Evolutionary conservation across 2,888 invertebrate genomes (phyloP).

Genomic region (Anaspis maculata): DNA sequence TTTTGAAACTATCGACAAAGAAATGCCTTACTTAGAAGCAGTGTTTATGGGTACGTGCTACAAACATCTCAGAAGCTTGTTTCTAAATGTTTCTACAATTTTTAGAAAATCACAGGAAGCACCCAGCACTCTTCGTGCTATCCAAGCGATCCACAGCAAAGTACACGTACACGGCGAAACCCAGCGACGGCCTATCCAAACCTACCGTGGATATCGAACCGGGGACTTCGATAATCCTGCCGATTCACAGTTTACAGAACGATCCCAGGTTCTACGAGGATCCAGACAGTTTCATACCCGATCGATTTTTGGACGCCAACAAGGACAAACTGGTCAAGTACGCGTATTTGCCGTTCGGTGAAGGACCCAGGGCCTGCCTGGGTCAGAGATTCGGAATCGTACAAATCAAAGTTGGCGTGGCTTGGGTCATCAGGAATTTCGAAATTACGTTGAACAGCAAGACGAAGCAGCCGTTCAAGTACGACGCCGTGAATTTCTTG

Average conservation of each 20-base stretch:
- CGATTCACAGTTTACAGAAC: conserved; percentile 31
- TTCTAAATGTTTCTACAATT: too few species aligned
- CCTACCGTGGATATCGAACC: conserved; percentile 23
- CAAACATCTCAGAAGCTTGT: too few species aligned
- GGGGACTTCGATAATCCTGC: conserved; percentile 32
- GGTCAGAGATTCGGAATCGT: conserved; percentile 22
- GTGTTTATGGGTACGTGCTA: conserved; percentile 37
- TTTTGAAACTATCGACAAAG: conserved; percentile 37
- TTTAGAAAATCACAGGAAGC: too few species aligned
- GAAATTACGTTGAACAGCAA: conserved; percentile 31
- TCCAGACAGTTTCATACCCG: conserved; percentile 39
- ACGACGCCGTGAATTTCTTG: too few species aligned
- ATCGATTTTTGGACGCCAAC: conserved; percentile 32
- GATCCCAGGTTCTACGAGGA: conserved; percentile 37
- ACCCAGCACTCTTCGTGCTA: too few species aligned
- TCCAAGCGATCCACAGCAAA: conserved; percentile 27
- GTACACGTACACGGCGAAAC: conserved; percentile 20
- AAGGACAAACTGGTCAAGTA: conserved; percentile 25
- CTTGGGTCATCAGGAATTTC: conserved; percentile 31
- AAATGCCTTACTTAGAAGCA: conserved; percentile 43
- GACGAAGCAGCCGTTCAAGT: conserved; percentile 26
- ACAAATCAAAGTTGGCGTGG: conserved; percentile 37
- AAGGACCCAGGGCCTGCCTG: too few species aligned
- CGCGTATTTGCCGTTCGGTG: conserved; percentile 27
- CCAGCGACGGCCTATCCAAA: conserved; percentile 14